A percentile compares a stretch with the other conserved stretches of the same genome.
These are phyloP conservation scores for Xenus cinereus DNA, from an alignment of 2,113 vertebrate genomes.

Conservation along the genomic window DNA sequence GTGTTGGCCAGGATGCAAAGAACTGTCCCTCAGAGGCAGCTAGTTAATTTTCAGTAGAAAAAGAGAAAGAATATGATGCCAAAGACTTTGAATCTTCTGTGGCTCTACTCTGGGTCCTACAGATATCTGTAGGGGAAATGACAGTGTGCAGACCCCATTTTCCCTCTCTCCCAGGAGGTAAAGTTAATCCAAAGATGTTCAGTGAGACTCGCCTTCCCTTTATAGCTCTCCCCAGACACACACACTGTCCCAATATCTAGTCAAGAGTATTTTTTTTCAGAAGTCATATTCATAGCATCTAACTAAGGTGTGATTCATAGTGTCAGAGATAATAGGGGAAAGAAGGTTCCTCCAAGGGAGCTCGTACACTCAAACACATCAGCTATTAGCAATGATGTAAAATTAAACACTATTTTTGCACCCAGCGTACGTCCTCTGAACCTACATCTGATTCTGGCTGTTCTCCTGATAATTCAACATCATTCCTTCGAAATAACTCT, in stretches of 20 bases:
- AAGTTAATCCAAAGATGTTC: background rate
- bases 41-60: background rate
- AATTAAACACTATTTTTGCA: background rate
- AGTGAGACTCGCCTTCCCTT: background rate
- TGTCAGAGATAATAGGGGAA: background rate
- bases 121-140: background rate
- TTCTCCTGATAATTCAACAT: background rate
- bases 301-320: background rate
- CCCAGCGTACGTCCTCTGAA: background rate
- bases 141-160: background rate
- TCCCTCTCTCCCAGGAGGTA: background rate
- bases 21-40: background rate
- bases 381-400: background rate
- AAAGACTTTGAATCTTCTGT: background rate
- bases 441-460: background rate
- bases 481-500: background rate
- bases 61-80: background rate
- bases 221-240: background rate
- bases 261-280: background rate
- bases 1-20: background rate
- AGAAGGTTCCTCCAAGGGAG: background rate
- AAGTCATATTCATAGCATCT: background rate
- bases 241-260: background rate
- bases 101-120: background rate
- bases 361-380: background rate